A percentile compares a stretch with the other conserved stretches of the same genome.
Evolutionary conservation across 1,140 invertebrate species (phyloP).

Genomic region (Latrodectus geometricus): DNA sequence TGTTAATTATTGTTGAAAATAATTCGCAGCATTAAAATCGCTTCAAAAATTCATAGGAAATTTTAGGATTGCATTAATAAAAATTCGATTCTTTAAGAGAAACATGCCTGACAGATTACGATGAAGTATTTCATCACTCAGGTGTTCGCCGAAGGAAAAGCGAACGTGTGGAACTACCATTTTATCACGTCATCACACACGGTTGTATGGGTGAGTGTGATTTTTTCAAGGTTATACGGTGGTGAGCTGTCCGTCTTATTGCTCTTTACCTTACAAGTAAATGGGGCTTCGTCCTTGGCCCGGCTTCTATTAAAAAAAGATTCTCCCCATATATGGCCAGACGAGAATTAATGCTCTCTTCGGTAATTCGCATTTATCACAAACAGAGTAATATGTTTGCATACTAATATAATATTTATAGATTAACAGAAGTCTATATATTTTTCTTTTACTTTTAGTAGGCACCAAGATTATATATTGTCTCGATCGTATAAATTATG

Average conservation of each 20-base stretch:
- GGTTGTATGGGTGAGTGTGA: not conserved
- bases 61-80: no score
- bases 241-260: constrained; percentile 20
- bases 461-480: no score
- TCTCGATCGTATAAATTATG: no score
- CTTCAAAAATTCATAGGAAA: no score
- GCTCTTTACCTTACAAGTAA: constrained; percentile 3
- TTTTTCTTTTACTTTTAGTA: no score
- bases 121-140: not conserved
- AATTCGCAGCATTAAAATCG: no score
- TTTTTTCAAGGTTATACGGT: constrained; percentile 25
- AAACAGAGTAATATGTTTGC: not conserved
- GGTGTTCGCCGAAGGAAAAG: not conserved
- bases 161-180: constrained; percentile 6
- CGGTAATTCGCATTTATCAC: not conserved
- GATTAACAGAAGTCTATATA: no score
- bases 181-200: constrained; percentile 23
- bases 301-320: constrained; percentile 8
- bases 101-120: no score
- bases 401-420: not conserved
- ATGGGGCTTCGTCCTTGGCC: constrained; percentile 37
- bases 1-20: no score
- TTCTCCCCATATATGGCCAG: constrained; percentile 36
- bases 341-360: not conserved
- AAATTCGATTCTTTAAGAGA: no score